A percentile compares a stretch with the other conserved stretches of the same genome.
phyloP scores from a whole-genome alignment of 2,113 vertebrate species.

The Mellivora capensis region DNA sequence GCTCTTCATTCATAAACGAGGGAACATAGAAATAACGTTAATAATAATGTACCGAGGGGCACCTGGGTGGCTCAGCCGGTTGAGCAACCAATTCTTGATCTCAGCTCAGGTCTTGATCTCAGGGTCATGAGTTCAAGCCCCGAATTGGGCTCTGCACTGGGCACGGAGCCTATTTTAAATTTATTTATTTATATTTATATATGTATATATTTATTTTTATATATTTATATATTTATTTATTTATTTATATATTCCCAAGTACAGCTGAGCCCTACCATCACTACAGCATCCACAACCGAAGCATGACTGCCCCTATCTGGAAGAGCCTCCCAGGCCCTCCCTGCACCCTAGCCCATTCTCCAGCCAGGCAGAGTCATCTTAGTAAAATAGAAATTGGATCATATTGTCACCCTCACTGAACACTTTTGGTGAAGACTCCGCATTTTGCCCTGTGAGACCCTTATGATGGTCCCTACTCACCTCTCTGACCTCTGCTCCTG shows the following conservation, averaged over 20 bases:
- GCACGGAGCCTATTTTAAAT: neutral
- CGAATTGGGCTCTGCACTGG: neutral
- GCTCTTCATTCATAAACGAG: neutral
- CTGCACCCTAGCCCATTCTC: neutral
- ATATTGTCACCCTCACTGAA: neutral
- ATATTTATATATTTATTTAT: too few species aligned
- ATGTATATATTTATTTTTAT: too few species aligned
- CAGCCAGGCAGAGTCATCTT: neutral
- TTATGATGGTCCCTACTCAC: neutral
- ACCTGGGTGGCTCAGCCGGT: neutral
- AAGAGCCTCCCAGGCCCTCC: neutral
- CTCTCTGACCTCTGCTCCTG: neutral
- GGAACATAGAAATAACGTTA: too few species aligned
- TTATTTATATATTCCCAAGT: neutral
- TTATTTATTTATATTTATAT: too few species aligned
- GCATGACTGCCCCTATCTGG: neutral
- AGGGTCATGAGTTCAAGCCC: neutral
- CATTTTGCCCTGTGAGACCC: neutral
- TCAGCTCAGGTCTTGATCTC: neutral
- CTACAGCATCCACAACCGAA: neutral
- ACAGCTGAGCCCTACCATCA: neutral
- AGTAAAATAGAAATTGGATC: neutral
- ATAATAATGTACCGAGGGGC: neutral
- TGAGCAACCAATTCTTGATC: neutral
- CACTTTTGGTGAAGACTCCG: neutral